These are phyloP conservation scores for Empidonax traillii DNA, from an alignment of 2,113 vertebrate species.

Conservation along the genomic window DNA sequence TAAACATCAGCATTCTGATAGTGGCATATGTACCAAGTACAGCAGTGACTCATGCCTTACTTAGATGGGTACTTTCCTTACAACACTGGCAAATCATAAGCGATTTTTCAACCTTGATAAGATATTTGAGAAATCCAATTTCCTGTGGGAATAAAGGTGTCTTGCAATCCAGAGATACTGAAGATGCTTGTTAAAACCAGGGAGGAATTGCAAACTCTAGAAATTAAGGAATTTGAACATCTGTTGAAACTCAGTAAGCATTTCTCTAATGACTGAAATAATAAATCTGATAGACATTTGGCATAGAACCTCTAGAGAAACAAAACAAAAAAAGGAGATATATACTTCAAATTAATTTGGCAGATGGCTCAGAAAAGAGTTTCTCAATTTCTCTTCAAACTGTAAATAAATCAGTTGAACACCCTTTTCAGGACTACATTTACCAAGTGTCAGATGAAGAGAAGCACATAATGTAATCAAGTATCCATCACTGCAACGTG, in stretches of 20 bases:
- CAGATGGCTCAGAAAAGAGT: background rate
- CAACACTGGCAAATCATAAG: background rate
- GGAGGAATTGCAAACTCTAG: conserved; percentile 4
- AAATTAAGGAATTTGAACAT: conserved; percentile 58
- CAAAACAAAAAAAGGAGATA: background rate
- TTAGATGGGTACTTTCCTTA: background rate
- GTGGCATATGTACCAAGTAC: background rate
- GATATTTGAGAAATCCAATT: background rate
- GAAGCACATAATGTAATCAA: background rate
- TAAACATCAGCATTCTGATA: background rate
- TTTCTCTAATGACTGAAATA: conserved; percentile 37
- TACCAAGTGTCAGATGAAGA: background rate
- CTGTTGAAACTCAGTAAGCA: conserved; percentile 51
- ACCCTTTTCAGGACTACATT: background rate
- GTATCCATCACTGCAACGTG: background rate
- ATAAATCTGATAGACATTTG: conserved; percentile 30
- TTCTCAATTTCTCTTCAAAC: conserved; percentile 37
- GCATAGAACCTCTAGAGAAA: conserved; percentile 11
- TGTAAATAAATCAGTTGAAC: background rate
- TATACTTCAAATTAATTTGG: conserved; percentile 57
- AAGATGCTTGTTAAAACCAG: conserved; percentile 25
- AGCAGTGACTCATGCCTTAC: background rate
- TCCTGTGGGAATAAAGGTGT: background rate
- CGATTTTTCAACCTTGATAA: background rate
- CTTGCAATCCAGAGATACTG: conserved; percentile 1